Conservation (phyloP, 1,140 invertebrate genomes). For the Galendromus occidentalis region DNA sequence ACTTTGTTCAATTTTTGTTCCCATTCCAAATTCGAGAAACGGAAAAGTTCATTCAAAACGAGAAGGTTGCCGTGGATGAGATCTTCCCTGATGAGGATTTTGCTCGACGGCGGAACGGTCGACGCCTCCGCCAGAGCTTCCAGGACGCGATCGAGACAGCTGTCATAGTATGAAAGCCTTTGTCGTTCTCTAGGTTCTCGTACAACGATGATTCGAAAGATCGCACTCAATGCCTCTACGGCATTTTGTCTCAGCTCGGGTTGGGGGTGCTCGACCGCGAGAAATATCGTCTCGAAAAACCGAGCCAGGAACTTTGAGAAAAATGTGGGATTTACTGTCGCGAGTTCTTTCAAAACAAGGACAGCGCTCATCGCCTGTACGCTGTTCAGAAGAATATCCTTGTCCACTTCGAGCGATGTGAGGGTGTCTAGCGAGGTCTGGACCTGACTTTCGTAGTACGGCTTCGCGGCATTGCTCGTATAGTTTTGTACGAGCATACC, state of each 20-base stretch:
- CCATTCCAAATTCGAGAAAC: constrained; percentile 75
- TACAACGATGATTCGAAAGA: background rate
- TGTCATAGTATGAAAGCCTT: background rate
- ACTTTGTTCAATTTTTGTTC: constrained; percentile 30
- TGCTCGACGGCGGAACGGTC: constrained; percentile 38
- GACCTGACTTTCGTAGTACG: constrained; percentile 2
- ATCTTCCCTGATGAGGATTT: constrained; percentile 65
- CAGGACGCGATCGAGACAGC: constrained; percentile 56
- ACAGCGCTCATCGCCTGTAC: constrained; percentile 32
- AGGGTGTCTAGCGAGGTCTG: constrained; percentile 11
- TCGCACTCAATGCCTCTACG: background rate
- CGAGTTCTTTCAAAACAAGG: constrained; percentile 73
- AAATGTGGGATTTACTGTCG: constrained; percentile 84
- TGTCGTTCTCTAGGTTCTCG: background rate
- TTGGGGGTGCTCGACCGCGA: constrained; percentile 74
- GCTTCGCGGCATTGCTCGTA: constrained; percentile 5
- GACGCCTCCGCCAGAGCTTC: constrained; percentile 62
- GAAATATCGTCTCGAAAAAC: constrained; percentile 85
- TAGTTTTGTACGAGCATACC: constrained; percentile 34
- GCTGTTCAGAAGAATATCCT: constrained; percentile 7
- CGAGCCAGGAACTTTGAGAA: constrained; percentile 93
- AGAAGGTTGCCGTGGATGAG: constrained; percentile 76
- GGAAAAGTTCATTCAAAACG: constrained; percentile 77
- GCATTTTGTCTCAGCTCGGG: constrained; percentile 20
- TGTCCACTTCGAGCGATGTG: constrained; percentile 10